A percentile compares a stretch with the other conserved stretches of the same genome.
Conservation (phyloP, 2,888 invertebrate genomes). For the Eueremaeus valkanovi region DNA sequence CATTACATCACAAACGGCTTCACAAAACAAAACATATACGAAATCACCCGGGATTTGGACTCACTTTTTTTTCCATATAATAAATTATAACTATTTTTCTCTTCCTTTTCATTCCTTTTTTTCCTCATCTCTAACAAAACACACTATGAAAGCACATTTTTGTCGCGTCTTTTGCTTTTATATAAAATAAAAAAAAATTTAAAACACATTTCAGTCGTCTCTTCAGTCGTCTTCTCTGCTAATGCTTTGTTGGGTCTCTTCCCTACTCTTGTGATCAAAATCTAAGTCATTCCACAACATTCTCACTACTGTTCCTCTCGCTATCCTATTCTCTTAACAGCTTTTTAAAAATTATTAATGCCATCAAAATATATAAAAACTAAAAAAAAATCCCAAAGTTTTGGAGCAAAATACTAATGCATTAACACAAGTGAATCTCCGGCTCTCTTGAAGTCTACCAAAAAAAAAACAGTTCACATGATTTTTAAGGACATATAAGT, state of each 20-base stretch:
- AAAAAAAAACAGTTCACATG: no score
- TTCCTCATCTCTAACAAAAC: background rate
- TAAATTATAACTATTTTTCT: background rate
- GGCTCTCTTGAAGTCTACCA: no score
- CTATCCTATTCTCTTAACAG: background rate
- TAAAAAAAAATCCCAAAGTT: background rate
- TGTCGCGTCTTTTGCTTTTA: background rate
- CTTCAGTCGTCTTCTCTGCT: background rate
- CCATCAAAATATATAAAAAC: background rate
- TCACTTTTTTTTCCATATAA: background rate
- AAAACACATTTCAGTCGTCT: background rate
- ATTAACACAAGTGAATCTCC: background rate
- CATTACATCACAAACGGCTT: background rate
- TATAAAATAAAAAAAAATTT: background rate
- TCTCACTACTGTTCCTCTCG: background rate
- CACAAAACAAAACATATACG: background rate
- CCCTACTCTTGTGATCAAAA: background rate
- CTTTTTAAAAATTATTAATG: background rate
- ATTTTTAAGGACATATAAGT: no score
- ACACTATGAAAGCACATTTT: background rate
- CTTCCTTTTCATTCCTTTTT: background rate
- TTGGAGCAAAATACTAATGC: background rate
- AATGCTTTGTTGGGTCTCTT: background rate
- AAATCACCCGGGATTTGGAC: background rate
- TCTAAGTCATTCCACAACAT: background rate